Conservation (phyloP, 1,140 invertebrate species). For the Pseudobourletiella spinata region DNA sequence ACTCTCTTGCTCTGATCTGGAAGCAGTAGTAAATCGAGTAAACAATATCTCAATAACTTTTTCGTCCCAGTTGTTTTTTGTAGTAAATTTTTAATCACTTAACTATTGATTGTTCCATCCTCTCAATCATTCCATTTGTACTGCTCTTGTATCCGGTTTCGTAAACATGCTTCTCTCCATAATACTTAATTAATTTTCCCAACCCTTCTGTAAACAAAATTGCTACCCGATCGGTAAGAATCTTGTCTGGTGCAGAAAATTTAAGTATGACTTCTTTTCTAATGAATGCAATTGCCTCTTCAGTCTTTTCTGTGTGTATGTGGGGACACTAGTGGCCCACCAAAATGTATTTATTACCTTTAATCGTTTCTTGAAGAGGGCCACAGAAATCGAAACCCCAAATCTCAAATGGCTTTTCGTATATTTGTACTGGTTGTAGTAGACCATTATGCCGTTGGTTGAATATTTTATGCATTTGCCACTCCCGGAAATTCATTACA, state of each 20-base stretch:
- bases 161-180: background rate
- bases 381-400: background rate
- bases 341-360: background rate
- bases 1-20: background rate
- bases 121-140: constrained; percentile 9
- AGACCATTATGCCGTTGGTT: background rate
- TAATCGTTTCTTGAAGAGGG: background rate
- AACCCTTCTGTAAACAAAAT: background rate
- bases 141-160: background rate
- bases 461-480: background rate
- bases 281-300: background rate
- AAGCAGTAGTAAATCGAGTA: background rate
- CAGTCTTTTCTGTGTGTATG: no score
- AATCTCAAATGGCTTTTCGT: background rate
- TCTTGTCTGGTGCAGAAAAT: background rate
- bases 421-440: background rate
- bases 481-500: background rate
- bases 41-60: constrained; percentile 3
- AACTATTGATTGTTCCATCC: background rate
- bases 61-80: background rate
- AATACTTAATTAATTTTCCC: background rate
- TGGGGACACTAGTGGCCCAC: background rate
- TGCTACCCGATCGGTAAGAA: background rate
- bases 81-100: background rate
- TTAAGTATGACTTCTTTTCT: constrained; percentile 4